Percentiles rank a stretch among this genome's conserved stretches.
These are phyloP conservation scores for Ceraclea dissimilis DNA, from an alignment of 2,888 invertebrate genomes.

Conservation along the genomic window DNA sequence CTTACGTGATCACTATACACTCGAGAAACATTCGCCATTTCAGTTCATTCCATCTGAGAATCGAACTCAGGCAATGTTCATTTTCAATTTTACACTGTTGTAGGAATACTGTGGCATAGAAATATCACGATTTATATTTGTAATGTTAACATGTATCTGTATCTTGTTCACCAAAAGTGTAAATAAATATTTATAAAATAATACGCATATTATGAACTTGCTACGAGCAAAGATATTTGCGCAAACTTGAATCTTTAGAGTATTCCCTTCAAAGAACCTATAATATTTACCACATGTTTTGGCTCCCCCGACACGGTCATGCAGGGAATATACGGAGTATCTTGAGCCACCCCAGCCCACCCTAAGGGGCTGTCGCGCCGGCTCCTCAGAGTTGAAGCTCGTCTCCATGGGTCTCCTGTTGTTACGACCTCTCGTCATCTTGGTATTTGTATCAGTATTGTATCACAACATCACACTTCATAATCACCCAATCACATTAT, in stretches of 20 bases:
- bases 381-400: slow-evolving; percentile 38
- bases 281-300: slow-evolving; percentile 20
- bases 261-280: too few relatives aligned
- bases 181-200: background rate
- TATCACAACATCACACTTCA: background rate
- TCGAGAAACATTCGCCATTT: too few relatives aligned
- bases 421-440: slow-evolving; percentile 7
- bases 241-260: too few relatives aligned
- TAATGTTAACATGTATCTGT: too few relatives aligned
- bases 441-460: background rate
- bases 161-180: too few relatives aligned
- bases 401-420: slow-evolving; percentile 30
- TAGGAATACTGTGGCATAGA: too few relatives aligned
- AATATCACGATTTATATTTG: too few relatives aligned
- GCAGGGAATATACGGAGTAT: slow-evolving; percentile 22
- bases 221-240: background rate
- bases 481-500: too few relatives aligned
- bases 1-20: too few relatives aligned
- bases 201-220: background rate
- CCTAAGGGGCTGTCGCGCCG: slow-evolving; percentile 30
- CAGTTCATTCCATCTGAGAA: too few relatives aligned
- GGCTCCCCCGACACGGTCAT: slow-evolving; percentile 19
- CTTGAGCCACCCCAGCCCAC: slow-evolving; percentile 16
- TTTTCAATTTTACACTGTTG: too few relatives aligned
- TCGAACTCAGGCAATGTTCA: too few relatives aligned